phyloP scores from a whole-genome alignment of 2,888 invertebrate species.

The Neoaliturus tenellus region DNA sequence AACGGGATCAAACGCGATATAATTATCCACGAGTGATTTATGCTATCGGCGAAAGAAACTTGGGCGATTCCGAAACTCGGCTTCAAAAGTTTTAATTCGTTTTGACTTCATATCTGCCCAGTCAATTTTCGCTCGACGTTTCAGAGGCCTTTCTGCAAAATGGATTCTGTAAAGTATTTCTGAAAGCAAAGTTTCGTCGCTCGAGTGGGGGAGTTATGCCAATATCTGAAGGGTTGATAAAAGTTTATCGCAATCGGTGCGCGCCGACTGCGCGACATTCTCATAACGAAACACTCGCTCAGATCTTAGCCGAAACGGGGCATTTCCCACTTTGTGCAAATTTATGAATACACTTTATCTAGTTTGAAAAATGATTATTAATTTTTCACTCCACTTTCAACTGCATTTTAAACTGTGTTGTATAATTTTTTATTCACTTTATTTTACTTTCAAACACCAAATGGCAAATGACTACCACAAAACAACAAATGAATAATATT shows the following conservation, averaged over 20 bases:
- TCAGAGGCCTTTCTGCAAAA: constrained; percentile 44
- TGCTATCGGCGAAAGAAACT: constrained; percentile 45
- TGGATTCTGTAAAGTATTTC: constrained; percentile 51
- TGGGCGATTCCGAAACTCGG: constrained; percentile 24
- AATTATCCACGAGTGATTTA: constrained; percentile 30
- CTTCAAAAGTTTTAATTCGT: constrained; percentile 50
- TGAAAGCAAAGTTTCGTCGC: constrained; percentile 55
- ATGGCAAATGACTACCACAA: no score
- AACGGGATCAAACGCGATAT: constrained; percentile 8
- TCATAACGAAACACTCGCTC: constrained; percentile 25
- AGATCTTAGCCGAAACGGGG: constrained; percentile 17
- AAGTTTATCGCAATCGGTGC: constrained; percentile 25
- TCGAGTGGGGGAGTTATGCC: constrained; percentile 41
- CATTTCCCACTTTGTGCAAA: no score
- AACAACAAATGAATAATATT: no score
- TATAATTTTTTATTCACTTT: no score
- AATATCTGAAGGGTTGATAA: constrained; percentile 25
- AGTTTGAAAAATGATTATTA: no score
- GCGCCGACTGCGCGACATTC: constrained; percentile 26
- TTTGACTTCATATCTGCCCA: constrained; percentile 45
- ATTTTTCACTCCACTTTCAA: no score
- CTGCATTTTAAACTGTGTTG: no score
- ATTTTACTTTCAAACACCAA: no score
- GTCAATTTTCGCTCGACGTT: constrained; percentile 50
- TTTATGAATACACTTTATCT: no score